These are phyloP conservation scores for Callimico goeldii DNA, from an alignment of 2,797 vertebrate species.

Conservation along the genomic window DNA sequence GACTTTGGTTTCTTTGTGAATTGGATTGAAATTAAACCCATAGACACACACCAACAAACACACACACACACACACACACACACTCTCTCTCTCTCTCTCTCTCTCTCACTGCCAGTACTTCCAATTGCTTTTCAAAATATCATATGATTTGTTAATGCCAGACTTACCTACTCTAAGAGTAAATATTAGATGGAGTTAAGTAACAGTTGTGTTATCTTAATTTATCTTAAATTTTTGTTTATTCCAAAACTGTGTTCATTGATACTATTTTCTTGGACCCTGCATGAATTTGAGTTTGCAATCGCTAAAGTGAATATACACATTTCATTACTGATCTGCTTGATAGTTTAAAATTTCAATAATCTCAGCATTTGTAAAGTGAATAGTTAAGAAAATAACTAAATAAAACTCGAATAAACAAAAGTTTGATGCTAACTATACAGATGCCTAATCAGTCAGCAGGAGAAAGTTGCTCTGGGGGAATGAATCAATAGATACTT, in stretches of 20 bases:
- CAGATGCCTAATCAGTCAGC: background rate
- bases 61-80: background rate
- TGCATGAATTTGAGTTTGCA: background rate
- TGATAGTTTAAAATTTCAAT: background rate
- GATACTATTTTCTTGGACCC: background rate
- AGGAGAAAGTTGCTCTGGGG: background rate
- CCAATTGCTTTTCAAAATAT: background rate
- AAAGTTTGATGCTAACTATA: background rate
- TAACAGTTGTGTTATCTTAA: background rate
- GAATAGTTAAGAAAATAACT: background rate
- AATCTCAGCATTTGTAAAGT: background rate
- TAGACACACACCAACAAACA: background rate
- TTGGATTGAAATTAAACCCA: background rate
- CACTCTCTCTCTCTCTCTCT: background rate
- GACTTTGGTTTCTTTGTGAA: background rate
- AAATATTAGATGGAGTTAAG: background rate
- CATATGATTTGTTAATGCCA: background rate
- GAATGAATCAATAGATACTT: constrained; percentile 55
- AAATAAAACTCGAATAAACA: background rate
- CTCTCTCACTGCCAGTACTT: background rate
- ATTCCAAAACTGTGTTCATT: background rate
- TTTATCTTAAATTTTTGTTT: background rate
- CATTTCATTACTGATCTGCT: background rate
- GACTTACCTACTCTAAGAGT: background rate
- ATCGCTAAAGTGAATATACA: background rate